These are phyloP conservation scores for Corythornis madagascariensis DNA, from an alignment of 2,113 vertebrate genomes.

Conservation along the genomic window DNA sequence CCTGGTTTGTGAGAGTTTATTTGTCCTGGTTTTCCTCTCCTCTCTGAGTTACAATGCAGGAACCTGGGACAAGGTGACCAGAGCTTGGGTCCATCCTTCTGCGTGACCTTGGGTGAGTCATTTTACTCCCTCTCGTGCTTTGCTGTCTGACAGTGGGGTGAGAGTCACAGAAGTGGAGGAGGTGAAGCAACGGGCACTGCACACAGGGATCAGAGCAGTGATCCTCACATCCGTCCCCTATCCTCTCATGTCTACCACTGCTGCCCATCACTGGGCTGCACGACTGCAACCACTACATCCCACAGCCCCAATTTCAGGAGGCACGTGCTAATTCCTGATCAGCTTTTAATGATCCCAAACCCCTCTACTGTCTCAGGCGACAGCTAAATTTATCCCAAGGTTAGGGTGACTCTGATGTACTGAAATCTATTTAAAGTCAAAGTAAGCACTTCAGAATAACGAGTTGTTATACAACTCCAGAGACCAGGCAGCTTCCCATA, in stretches of 20 bases:
- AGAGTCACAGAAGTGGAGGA: not conserved
- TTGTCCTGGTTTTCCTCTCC: not conserved
- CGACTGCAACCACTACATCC: not conserved
- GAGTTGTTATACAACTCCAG: slow-evolving; percentile 33
- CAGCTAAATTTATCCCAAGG: slow-evolving; percentile 67
- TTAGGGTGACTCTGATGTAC: slow-evolving; percentile 44
- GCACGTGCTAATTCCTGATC: not conserved
- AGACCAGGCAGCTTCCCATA: slow-evolving; percentile 26
- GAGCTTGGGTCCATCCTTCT: not conserved
- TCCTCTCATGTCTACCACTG: not conserved
- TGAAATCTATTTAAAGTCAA: slow-evolving; percentile 60
- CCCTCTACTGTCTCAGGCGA: slow-evolving; percentile 24
- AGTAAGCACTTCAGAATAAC: slow-evolving; percentile 40
- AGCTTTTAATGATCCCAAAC: slow-evolving; percentile 51
- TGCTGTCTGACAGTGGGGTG: not conserved
- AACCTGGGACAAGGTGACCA: not conserved
- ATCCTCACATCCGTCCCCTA: accelerated
- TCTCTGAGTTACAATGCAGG: not conserved
- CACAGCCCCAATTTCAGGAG: not conserved
- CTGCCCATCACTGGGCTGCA: not conserved
- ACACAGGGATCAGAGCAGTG: accelerated
- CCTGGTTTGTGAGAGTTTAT: not conserved
- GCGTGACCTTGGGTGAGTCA: not conserved
- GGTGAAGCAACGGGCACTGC: accelerated
- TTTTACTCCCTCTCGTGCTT: not conserved